Percentiles rank a stretch among this genome's conserved stretches.
These are phyloP conservation scores for Parapsyche elsis DNA, from an alignment of 1,140 invertebrate genomes.

Conservation along the genomic window DNA sequence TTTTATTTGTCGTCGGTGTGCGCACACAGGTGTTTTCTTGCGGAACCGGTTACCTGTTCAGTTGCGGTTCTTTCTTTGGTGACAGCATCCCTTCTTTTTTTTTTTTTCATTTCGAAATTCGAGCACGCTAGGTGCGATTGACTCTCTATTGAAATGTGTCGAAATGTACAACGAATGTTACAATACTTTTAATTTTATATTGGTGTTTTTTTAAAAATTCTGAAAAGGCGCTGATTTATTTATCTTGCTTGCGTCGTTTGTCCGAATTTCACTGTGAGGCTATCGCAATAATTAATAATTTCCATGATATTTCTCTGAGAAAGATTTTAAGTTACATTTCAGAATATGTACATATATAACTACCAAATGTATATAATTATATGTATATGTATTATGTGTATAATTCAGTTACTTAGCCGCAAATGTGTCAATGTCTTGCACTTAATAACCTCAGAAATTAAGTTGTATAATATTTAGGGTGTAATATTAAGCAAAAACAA, in stretches of 20 bases:
- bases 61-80: background rate
- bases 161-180: background rate
- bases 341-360: background rate
- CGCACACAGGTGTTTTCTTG: background rate
- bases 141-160: background rate
- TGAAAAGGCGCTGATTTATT: conserved; percentile 10
- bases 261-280: background rate
- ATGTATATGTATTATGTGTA: too few relatives aligned
- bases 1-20: too few relatives aligned
- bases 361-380: background rate
- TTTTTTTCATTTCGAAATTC: background rate
- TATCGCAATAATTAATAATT: background rate
- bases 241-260: background rate
- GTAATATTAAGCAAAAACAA: too few relatives aligned
- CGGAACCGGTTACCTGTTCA: background rate
- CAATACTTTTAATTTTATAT: conserved; percentile 20
- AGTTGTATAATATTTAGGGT: too few relatives aligned
- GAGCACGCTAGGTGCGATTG: background rate
- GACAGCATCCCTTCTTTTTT: background rate
- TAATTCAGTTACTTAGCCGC: too few relatives aligned
- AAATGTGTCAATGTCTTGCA: too few relatives aligned
- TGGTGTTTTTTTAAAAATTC: background rate
- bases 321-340: background rate
- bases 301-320: background rate
- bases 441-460: too few relatives aligned